Conservation (phyloP, 2,888 invertebrate genomes). For the Trilocha varians region DNA sequence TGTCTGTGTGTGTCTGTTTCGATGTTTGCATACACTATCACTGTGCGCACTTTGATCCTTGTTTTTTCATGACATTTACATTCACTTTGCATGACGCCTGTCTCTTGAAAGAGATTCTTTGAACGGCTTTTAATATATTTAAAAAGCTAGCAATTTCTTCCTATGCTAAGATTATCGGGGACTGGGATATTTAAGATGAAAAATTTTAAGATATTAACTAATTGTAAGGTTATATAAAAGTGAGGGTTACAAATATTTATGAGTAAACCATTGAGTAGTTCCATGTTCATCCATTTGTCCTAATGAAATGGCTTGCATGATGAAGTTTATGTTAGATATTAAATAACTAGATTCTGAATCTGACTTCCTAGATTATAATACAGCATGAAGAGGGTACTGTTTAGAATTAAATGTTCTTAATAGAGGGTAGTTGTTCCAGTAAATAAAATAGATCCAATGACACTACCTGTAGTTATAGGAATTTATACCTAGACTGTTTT, state of each 20-base stretch:
- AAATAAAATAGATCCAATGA: no score
- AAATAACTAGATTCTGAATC: no score
- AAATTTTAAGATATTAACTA: no score
- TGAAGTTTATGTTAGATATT: background rate
- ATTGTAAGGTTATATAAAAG: no score
- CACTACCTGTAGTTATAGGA: no score
- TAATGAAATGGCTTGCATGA: background rate
- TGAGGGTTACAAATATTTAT: no score
- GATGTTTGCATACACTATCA: constrained; percentile 69
- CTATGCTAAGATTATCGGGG: no score
- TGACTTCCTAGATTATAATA: background rate
- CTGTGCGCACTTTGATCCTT: constrained; percentile 56
- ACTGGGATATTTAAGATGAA: no score
- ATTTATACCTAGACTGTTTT: no score
- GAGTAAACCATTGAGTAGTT: background rate
- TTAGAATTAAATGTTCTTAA: background rate
- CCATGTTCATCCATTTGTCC: background rate
- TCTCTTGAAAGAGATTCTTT: constrained; percentile 19
- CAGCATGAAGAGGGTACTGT: background rate
- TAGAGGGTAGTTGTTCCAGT: background rate
- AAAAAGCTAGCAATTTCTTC: no score
- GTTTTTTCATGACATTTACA: constrained; percentile 47
- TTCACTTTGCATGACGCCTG: constrained; percentile 67
- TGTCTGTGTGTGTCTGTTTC: constrained; percentile 70
- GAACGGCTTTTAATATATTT: background rate